Evolutionary conservation across 1,140 invertebrate species (phyloP), one percentile per base, ranked within the genome.

Genomic region (Planococcus citri): DNA sequence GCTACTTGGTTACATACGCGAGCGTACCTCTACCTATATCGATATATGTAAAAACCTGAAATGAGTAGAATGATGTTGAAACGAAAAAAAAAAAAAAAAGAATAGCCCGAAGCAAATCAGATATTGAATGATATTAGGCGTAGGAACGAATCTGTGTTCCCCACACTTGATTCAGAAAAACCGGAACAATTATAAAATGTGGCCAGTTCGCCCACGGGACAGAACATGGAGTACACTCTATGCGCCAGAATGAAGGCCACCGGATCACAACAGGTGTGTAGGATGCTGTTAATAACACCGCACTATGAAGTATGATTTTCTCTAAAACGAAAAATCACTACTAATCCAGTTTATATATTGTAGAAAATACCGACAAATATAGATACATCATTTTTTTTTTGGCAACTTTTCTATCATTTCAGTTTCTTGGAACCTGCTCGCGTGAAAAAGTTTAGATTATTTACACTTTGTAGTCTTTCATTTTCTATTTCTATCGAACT

Each of bases 131-230:
- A 64, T 64, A 64, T 25, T 64, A 64, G 60, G 60, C 60, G 60
- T 64, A 64, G 60, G 60, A 64, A 64, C 25, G 60, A 64, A 24
- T 64, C 60, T 14, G 60, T 64, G 60, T 64, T 64, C 60, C 60
- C 60, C 60, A 64, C 60, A 64, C 60, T 24, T 25, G 25, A 64
- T 64, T 24, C 21, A 64, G 25, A 64, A 64, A 64, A 64, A 64
- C 60, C 60, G 60, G 60, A 64, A 64, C 60, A 64, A 64, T 64
- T 64, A 64, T 25, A 64, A 64, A 64, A 64, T 24, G 60, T 64
- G 60, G 60, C 25, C 60, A 64, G 60, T 64, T 64, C 21, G 60
- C 60, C 60, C 60, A 64, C 25, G 60, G 25, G 25, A 27, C 60
- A 25, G 20, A 64, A 25, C 24, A n/a, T n/a, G n/a, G n/a, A n/a